Base-by-base conservation (phyloP, 2,888 invertebrate species). In the Cremastobaeus sp. region DNA sequence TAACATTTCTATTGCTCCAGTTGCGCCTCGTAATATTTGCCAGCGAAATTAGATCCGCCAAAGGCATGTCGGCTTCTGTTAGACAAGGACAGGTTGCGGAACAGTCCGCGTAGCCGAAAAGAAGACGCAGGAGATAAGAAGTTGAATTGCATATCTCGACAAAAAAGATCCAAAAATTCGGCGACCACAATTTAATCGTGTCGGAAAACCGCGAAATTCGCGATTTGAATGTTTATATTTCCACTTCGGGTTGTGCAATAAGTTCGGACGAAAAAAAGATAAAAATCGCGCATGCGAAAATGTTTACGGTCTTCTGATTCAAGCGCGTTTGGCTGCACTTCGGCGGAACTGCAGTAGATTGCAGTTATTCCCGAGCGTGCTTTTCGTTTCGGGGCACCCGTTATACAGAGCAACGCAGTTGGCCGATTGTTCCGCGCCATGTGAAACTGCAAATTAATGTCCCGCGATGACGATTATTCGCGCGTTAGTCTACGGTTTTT, bases 1-100 rank as follows among this genome's bases (percentile, higher is more conserved):
- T 76, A 74, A 76, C 66, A 62, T 68, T 70, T 57, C 52, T 43
- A 72, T 68, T 71, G 69, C 68, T 65, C 68, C 70, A 72, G 74
- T 60, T 71, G 74, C 35, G 54, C 52, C 34, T 25, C 54, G 32
- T 37, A 37, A 30, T 35, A 68, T 73, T 76, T 70, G 55, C 73
- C 45, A 69, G 48, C 71, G 47, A 76, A 76, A 78, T 76, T 70
- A 72, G 65, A 78, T 55, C 43, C 70, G 55, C 14, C 64, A 18
- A 17, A 28, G 41, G 14, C n/a, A 5, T 17, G 25, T 11, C 8
- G 11, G 12, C 34, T 25, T 41, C 41, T 66, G 37, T 52, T 37
- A 35, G 54, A 59, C 39, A 45, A 57, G 45, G 41, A 52, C 30
- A 28, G n/a, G n/a, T n/a, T n/a, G n/a, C n/a, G n/a, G n/a, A n/a